Evolutionary conservation across 2,888 invertebrate genomes (phyloP).

Genomic region (Pheosia tremula): DNA sequence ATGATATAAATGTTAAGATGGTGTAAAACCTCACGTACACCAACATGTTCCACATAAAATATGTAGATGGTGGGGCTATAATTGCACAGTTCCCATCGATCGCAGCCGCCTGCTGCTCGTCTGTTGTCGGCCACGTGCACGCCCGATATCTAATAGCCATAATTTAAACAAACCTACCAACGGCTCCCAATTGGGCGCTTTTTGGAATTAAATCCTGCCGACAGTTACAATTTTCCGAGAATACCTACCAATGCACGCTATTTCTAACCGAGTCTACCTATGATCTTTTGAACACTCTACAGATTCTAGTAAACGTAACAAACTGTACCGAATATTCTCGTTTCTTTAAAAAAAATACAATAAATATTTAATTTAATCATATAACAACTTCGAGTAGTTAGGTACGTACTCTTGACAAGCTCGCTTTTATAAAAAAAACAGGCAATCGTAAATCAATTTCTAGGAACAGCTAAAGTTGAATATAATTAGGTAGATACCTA

Average conservation of each 20-base stretch:
- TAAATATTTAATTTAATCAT: too few relatives aligned
- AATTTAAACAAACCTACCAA: constrained; percentile 72
- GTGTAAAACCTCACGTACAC: constrained; percentile 35
- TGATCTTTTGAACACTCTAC: too few relatives aligned
- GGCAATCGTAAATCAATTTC: neutral
- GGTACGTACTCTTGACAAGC: too few relatives aligned
- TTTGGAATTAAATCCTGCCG: constrained; percentile 68
- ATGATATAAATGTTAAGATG: constrained; percentile 52
- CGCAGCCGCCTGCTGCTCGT: constrained; percentile 64
- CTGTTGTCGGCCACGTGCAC: constrained; percentile 73
- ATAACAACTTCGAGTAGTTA: too few relatives aligned
- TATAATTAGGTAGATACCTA: neutral
- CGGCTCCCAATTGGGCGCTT: constrained; percentile 60
- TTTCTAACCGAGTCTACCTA: neutral
- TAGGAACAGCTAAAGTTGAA: neutral
- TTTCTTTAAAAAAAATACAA: neutral
- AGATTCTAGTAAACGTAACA: too few relatives aligned
- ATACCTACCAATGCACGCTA: constrained; percentile 30
- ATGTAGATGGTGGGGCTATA: constrained; percentile 53
- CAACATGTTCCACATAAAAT: constrained; percentile 48
- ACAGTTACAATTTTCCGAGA: constrained; percentile 47
- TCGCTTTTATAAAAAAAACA: too few relatives aligned
- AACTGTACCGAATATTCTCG: neutral
- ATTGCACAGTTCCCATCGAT: constrained; percentile 60
- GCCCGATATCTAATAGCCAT: constrained; percentile 63